These are phyloP conservation scores for Ochlodes sylvanus DNA, from an alignment of 2,888 invertebrate species.

Conservation along the genomic window DNA sequence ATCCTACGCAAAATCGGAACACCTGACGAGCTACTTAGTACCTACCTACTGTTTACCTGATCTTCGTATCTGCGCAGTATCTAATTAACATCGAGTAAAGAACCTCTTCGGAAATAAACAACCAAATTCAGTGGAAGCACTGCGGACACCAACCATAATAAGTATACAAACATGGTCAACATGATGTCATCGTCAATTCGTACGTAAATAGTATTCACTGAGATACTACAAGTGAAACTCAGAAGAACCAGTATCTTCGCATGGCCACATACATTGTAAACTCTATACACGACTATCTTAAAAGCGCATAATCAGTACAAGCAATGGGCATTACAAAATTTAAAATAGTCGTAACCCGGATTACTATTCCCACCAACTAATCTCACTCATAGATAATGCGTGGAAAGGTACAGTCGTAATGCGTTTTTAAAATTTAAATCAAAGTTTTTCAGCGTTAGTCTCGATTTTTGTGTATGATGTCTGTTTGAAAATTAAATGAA, in stretches of 20 bases:
- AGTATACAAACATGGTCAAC: conserved; percentile 20
- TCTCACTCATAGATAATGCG: conserved; percentile 27
- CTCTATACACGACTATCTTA: background rate
- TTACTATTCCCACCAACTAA: background rate
- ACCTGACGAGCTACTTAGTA: too few relatives aligned
- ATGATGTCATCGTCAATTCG: conserved; percentile 38
- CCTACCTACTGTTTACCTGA: too few relatives aligned
- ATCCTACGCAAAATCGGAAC: too few relatives aligned
- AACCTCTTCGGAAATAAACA: conserved; percentile 25
- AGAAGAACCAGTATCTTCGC: background rate
- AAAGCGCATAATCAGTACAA: background rate
- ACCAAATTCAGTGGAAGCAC: conserved; percentile 14
- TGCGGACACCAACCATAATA: conserved; percentile 16
- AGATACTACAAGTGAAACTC: conserved; percentile 1
- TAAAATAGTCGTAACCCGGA: background rate
- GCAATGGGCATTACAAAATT: background rate
- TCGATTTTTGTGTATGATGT: too few relatives aligned
- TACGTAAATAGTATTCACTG: conserved; percentile 18
- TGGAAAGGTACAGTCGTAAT: conserved; percentile 38
- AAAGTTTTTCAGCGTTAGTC: background rate
- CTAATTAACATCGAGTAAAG: background rate
- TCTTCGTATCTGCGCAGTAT: background rate
- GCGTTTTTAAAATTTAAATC: conserved; percentile 44
- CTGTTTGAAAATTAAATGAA: too few relatives aligned
- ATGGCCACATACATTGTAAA: background rate